Evolutionary conservation across 2,797 vertebrate species (phyloP).

Genomic region (Mallotus villosus): DNA sequence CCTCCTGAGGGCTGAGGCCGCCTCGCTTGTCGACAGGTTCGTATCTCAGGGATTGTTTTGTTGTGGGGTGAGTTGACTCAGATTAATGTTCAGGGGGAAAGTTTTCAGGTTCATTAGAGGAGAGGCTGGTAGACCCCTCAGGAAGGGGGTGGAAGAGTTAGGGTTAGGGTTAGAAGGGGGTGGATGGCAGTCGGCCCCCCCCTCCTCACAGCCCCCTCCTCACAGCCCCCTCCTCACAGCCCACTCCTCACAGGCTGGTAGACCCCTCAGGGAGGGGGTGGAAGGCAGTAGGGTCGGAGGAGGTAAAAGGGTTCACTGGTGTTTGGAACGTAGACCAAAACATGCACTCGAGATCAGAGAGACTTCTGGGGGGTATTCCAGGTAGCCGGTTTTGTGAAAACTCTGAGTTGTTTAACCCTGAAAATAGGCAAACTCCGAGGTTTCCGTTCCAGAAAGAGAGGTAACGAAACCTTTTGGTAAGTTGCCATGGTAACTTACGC

Average conservation of each 20-base stretch:
- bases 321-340: not conserved
- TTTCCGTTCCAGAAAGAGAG: too few relatives aligned
- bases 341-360: not conserved
- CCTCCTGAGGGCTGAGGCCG: conserved; percentile 52
- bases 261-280: conserved; percentile 13
- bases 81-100: conserved; percentile 51
- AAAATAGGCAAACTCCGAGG: too few relatives aligned
- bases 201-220: too few relatives aligned
- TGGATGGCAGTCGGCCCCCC: too few relatives aligned
- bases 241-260: too few relatives aligned
- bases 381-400: too few relatives aligned
- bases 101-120: conserved; percentile 51
- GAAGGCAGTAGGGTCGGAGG: conserved; percentile 19
- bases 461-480: too few relatives aligned
- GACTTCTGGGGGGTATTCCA: too few relatives aligned
- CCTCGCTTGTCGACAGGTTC: conserved; percentile 57
- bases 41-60: conserved; percentile 50
- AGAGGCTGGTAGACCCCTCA: conserved; percentile 40
- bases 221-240: too few relatives aligned
- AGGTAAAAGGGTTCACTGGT: conserved; percentile 24
- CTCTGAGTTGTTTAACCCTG: too few relatives aligned
- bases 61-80: conserved; percentile 52
- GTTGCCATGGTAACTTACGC: too few relatives aligned
- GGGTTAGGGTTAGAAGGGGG: too few relatives aligned
- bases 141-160: conserved; percentile 9